Conservation (phyloP, 1,140 invertebrate genomes). For the Brachionus rubens region DNA sequence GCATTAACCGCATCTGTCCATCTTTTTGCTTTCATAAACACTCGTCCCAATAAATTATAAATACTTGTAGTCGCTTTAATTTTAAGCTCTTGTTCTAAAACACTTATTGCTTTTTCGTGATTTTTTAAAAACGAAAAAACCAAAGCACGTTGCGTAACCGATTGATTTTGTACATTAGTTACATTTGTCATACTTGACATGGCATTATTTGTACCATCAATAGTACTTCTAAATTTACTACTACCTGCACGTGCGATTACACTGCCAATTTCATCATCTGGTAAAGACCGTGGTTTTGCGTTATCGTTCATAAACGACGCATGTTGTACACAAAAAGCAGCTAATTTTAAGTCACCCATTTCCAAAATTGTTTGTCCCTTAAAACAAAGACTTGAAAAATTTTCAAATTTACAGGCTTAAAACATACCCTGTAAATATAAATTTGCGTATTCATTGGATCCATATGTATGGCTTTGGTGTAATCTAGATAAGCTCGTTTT, state of each 20-base stretch:
- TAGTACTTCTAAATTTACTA: constrained; percentile 48
- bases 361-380: constrained; percentile 58
- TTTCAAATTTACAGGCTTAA: neutral
- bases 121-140: constrained; percentile 60
- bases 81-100: constrained; percentile 51
- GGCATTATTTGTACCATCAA: neutral
- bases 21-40: constrained; percentile 59
- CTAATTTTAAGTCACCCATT: constrained; percentile 56
- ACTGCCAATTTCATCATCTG: neutral
- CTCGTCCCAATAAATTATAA: constrained; percentile 58
- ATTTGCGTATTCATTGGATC: constrained; percentile 42
- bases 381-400: constrained; percentile 21
- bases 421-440: constrained; percentile 23
- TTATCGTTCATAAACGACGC: constrained; percentile 44
- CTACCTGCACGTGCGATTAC: constrained; percentile 18
- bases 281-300: neutral
- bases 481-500: constrained; percentile 56
- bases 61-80: constrained; percentile 52
- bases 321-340: constrained; percentile 58
- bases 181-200: neutral
- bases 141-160: constrained; percentile 57
- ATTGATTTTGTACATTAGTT: constrained; percentile 49
- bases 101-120: constrained; percentile 58
- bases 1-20: constrained; percentile 55
- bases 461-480: constrained; percentile 51